Percentiles rank a stretch among this genome's conserved stretches.
Conservation (phyloP, 2,797 vertebrate species). For the Myotis daubentonii region DNA sequence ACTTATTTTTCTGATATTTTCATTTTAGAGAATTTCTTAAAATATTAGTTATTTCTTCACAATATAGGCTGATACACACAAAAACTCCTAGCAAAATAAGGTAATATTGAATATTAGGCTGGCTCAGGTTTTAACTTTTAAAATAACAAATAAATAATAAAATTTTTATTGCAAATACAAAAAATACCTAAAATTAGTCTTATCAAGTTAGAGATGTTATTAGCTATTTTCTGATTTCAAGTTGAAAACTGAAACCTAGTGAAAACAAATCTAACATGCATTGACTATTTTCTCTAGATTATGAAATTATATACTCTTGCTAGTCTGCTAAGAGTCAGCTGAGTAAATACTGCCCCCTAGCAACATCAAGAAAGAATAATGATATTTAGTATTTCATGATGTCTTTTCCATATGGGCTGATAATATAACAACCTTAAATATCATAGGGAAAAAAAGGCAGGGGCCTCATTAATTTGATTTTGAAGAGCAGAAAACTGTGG, state of each 20-base stretch:
- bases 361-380: constrained; percentile 9
- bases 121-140: not conserved
- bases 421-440: constrained; percentile 7
- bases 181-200: constrained; percentile 23
- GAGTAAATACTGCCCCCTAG: constrained; percentile 83
- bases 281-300: constrained; percentile 30
- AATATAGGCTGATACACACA: not conserved
- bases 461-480: not conserved
- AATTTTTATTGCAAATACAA: constrained; percentile 49
- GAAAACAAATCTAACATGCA: not conserved
- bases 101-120: not conserved
- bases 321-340: not conserved
- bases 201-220: constrained; percentile 1
- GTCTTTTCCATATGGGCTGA: not conserved
- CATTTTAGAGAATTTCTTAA: constrained; percentile 32
- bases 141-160: constrained; percentile 39
- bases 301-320: not conserved
- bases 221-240: constrained; percentile 26
- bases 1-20: not conserved
- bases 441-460: not conserved
- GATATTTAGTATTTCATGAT: not conserved
- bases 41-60: not conserved
- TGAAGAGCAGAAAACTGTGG: constrained; percentile 12
- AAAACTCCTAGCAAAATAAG: not conserved
- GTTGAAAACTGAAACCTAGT: constrained; percentile 20